Evolutionary conservation across 2,888 invertebrate genomes (phyloP).

Genomic region (Cinara cedri): DNA sequence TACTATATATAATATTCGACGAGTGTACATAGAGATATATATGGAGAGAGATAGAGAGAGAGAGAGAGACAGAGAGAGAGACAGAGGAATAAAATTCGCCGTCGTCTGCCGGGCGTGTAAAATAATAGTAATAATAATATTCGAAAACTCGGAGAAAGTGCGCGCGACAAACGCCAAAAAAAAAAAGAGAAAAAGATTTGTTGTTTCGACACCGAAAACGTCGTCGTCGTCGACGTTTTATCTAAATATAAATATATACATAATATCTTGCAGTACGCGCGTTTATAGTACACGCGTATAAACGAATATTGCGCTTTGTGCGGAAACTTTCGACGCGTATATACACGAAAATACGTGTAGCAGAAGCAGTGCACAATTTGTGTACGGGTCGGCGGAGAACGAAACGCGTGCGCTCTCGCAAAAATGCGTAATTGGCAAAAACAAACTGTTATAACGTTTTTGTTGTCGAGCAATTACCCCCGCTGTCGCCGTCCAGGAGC

Average conservation of each 20-base stretch:
- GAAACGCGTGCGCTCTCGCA: too few species aligned
- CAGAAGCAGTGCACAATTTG: neutral
- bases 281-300: neutral
- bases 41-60: too few species aligned
- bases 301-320: neutral
- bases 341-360: constrained; percentile 12
- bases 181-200: constrained; percentile 34
- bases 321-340: neutral
- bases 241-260: too few species aligned
- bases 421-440: constrained; percentile 29
- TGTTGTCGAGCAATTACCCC: constrained; percentile 12
- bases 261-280: too few species aligned
- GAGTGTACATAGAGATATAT: too few species aligned
- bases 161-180: too few species aligned
- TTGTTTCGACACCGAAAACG: neutral
- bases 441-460: neutral
- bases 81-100: too few species aligned
- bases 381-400: neutral
- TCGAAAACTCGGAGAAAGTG: too few species aligned
- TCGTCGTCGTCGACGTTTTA: too few species aligned
- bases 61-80: too few species aligned
- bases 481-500: neutral
- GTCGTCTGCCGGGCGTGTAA: constrained; percentile 18
- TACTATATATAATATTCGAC: constrained; percentile 2
- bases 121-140: constrained; percentile 1